A percentile compares a stretch with the other conserved stretches of the same genome.
These are phyloP conservation scores for Notamacropus eugenii DNA, from an alignment of 2,797 vertebrate species.

Conservation along the genomic window DNA sequence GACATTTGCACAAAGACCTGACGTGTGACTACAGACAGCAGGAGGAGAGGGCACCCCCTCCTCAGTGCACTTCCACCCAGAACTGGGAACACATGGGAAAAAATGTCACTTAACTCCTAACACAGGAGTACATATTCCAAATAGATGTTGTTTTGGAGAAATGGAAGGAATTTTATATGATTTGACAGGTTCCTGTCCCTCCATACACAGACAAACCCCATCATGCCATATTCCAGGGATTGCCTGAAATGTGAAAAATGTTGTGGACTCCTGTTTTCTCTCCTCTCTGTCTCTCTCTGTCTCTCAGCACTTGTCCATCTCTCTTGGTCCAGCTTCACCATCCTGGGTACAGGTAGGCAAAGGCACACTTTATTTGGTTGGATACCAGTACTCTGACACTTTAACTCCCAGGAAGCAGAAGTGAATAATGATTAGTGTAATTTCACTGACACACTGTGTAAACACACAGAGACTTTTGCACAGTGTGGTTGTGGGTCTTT, in stretches of 20 bases:
- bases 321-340: not conserved
- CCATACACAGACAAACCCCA: not conserved
- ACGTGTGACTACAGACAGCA: not conserved
- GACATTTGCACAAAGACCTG: not conserved
- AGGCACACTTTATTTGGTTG: not conserved
- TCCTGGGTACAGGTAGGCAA: not conserved
- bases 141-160: not conserved
- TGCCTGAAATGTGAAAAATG: not conserved
- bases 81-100: not conserved
- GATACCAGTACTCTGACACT: not conserved
- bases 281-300: not conserved
- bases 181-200: not conserved
- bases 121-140: not conserved
- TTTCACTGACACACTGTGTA: not conserved
- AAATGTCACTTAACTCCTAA: not conserved
- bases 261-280: not conserved
- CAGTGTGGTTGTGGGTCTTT: not conserved
- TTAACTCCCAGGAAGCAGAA: not conserved
- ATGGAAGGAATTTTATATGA: not conserved
- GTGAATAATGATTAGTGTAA: not conserved
- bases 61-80: not conserved
- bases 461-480: not conserved
- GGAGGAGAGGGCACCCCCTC: not conserved
- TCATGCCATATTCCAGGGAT: not conserved
- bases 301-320: not conserved